Evolutionary conservation across 2,888 invertebrate species (phyloP), one percentile per base, ranked within the genome.

Genomic region (Trissoscelio sp.): DNA sequence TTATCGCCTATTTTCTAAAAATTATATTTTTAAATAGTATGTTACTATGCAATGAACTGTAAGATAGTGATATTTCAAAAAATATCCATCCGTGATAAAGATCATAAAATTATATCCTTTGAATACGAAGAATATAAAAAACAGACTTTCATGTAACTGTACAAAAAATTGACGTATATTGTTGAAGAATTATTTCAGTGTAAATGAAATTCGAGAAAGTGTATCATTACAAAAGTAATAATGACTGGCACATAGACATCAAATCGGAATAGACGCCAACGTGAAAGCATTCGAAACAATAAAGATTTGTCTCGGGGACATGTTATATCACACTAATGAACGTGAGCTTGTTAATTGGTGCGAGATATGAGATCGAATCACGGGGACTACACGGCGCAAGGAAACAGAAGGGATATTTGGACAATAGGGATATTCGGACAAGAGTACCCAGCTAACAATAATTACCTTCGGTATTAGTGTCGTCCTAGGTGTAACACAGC

Each of bases 401-500:
- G 42, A 20, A 44, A 18, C 9, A n/a, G 42, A 44, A 79, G 53
- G 81, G 31, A 75, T 28, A 39, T 48, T 70, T 44, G 44, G 58
- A 57, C 24, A 79, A 28, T 62, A 51, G 22, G 18, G 11, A 67
- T 34, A 55, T 44, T 80, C 44, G 28, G 62, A 42, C 48, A 14
- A 14, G 3, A 2, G 2, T 34, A 12, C 44, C 18, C 7, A 31
- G 16, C 18, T 18, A 20, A 16, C 6, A 16, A 69, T 87, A 86
- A 89, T 91, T 96, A 97, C 97, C 97, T 95, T 97, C 97, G 91
- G 96, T 94, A 92, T 96, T 96, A 90, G 96, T 94, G 92, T 97
- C 97, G 93, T 97, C 97, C 94, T 97, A 97, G 89, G 97, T 96
- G 94, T 97, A 97, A 94, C 97, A 97, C 93, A 97, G 95, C 97